phyloP scores from a whole-genome alignment of 2,888 invertebrate species.

The Orchesellides sinensis region DNA sequence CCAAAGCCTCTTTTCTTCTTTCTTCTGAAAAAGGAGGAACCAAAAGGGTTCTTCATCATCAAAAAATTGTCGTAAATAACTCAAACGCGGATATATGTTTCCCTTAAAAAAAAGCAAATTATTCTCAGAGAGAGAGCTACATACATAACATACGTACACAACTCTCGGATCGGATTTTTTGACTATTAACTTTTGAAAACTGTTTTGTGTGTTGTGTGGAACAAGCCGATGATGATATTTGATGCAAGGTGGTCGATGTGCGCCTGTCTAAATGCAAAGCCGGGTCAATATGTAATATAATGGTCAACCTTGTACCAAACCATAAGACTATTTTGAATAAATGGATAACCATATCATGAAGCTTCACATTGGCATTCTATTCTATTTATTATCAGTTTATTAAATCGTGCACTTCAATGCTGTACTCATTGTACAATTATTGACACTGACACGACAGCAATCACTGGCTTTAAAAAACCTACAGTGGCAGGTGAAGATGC shows the following conservation, averaged over 20 bases:
- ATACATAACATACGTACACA: not conserved
- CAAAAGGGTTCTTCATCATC: conserved; percentile 64
- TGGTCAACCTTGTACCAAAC: no score
- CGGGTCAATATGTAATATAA: no score
- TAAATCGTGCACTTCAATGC: conserved; percentile 43
- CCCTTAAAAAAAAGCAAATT: conserved; percentile 46
- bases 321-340: no score
- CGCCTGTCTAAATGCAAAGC: not conserved
- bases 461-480: conserved; percentile 11
- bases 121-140: conserved; percentile 22
- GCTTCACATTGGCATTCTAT: not conserved
- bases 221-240: not conserved
- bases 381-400: conserved; percentile 53
- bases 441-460: conserved; percentile 56
- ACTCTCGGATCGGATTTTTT: not conserved
- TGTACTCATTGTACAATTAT: not conserved
- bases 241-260: conserved; percentile 46
- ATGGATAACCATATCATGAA: no score
- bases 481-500: not conserved
- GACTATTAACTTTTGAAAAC: not conserved
- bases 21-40: conserved; percentile 58
- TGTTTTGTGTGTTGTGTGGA: not conserved
- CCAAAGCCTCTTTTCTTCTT: conserved; percentile 52
- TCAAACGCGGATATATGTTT: conserved; percentile 59
- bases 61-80: conserved; percentile 64